phyloP scores from a whole-genome alignment of 2,888 invertebrate species.

The Dolichomitus sp. region DNA sequence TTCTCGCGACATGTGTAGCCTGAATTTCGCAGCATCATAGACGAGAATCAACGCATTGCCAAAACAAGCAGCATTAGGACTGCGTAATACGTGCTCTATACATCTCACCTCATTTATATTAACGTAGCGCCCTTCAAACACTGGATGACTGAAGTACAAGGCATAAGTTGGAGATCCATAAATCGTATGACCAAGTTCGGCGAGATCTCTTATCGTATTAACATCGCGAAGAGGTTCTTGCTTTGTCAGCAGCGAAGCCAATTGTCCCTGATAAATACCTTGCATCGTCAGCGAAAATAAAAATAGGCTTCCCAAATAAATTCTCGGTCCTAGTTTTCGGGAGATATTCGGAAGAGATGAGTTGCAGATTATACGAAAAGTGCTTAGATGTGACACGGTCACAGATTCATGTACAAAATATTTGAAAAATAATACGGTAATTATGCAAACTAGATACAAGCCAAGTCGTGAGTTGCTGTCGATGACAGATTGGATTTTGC shows the following conservation, averaged over 20 bases:
- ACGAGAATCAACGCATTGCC: background rate
- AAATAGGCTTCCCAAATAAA: background rate
- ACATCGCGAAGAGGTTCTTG: background rate
- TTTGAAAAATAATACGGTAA: conserved; percentile 22
- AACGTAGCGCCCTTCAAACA: background rate
- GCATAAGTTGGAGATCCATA: background rate
- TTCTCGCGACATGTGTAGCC: conserved; percentile 1
- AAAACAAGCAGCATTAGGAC: conserved; percentile 10
- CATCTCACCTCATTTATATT: background rate
- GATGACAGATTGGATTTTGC: background rate
- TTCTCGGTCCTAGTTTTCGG: background rate
- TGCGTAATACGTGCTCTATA: background rate
- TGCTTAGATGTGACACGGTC: background rate
- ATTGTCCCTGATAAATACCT: conserved; percentile 6
- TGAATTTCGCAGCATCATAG: background rate
- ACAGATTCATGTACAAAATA: background rate
- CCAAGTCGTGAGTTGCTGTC: background rate
- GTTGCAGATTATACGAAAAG: background rate
- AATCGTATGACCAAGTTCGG: background rate
- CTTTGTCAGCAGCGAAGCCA: conserved; percentile 11
- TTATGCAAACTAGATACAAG: background rate
- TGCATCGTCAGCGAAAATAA: background rate
- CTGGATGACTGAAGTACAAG: conserved; percentile 1
- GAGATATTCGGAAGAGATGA: background rate
- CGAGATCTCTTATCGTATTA: background rate